Conservation (phyloP, 1,140 invertebrate species). For the Globodera ellingtonae region DNA sequence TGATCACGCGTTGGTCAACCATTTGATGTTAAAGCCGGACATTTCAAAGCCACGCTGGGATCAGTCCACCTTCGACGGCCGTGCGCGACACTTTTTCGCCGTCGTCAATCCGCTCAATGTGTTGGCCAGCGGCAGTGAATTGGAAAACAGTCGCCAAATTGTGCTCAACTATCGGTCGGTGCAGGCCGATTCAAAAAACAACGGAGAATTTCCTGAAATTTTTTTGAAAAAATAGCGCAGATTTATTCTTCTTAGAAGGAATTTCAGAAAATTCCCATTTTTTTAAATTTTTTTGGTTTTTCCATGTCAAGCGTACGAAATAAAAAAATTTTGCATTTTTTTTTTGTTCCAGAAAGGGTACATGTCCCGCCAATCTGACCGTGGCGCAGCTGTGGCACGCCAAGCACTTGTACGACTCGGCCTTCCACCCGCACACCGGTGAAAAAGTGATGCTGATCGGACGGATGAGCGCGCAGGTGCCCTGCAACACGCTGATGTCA, state of each 20-base stretch:
- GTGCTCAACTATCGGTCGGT: conserved; percentile 65
- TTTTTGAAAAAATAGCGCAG: too few species aligned
- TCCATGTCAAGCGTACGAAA: too few species aligned
- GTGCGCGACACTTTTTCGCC: conserved; percentile 91
- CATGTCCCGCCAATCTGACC: conserved; percentile 74
- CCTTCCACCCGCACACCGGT: conserved; percentile 85
- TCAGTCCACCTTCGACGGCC: conserved; percentile 76
- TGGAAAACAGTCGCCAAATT: conserved; percentile 78
- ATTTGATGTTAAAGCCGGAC: conserved; percentile 15
- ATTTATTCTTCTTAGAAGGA: too few species aligned
- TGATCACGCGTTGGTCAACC: not conserved
- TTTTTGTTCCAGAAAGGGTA: conserved; percentile 71
- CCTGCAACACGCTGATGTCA: conserved; percentile 78
- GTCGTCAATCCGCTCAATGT: conserved; percentile 91
- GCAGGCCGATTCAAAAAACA: not conserved
- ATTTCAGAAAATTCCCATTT: not conserved
- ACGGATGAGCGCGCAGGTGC: conserved; percentile 97
- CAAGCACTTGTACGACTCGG: conserved; percentile 93
- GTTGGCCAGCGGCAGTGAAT: conserved; percentile 74
- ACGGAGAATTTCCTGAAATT: too few species aligned
- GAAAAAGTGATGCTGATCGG: too few species aligned
- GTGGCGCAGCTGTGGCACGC: conserved; percentile 82
- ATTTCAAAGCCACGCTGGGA: conserved; percentile 45
- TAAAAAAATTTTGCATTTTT: conserved; percentile 41
- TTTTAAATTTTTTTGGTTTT: not conserved